These are phyloP conservation scores for Drosophila nigricruria DNA, from an alignment of 2,888 invertebrate species.

Conservation along the genomic window DNA sequence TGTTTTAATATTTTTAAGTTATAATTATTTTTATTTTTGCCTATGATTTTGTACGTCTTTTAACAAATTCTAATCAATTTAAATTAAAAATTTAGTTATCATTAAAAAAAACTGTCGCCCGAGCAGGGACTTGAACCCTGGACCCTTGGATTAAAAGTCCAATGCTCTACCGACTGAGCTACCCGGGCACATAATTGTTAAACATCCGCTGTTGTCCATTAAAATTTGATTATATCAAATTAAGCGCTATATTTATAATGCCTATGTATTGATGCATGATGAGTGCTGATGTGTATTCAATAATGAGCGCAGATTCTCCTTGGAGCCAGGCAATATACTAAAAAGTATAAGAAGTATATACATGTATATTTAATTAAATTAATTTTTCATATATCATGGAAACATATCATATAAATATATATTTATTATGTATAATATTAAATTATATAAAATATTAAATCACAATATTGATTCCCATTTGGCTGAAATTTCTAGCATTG, in stretches of 20 bases:
- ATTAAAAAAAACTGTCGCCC: slow-evolving; percentile 68
- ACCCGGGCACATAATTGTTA: slow-evolving; percentile 82
- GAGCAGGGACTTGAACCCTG: slow-evolving; percentile 86
- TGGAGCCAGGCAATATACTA: not conserved
- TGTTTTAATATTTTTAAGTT: not conserved
- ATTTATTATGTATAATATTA: no score
- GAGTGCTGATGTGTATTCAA: no score
- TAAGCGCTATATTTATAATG: no score
- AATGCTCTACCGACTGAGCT: slow-evolving; percentile 86
- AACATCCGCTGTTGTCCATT: not conserved
- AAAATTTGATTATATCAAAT: not conserved
- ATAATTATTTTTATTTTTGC: not conserved
- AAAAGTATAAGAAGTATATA: not conserved
- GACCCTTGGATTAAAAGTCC: slow-evolving; percentile 86
- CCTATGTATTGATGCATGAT: no score
- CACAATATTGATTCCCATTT: no score
- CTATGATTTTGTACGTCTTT: not conserved
- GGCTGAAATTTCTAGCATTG: no score
- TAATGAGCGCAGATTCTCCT: not conserved
- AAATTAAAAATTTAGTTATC: no score
- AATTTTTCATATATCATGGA: no score
- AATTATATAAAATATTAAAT: no score
- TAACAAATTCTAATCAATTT: not conserved
- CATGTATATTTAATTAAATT: no score
- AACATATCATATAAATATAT: no score